Evolutionary conservation across 2,888 invertebrate genomes (phyloP).

Genomic region (Athetis lepigone): DNA sequence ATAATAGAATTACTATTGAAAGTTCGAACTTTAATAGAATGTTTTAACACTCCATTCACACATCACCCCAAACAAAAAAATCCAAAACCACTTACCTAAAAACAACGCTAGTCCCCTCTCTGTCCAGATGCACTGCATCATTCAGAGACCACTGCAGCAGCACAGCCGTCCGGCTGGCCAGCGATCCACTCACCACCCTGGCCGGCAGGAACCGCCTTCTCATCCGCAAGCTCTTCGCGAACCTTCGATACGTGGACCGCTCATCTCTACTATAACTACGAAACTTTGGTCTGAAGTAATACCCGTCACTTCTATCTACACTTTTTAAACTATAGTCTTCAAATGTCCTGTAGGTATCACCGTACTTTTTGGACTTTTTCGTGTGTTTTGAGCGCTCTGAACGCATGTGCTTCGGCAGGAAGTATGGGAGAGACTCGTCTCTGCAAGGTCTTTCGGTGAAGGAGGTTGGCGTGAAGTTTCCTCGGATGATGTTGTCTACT

Average conservation of each 20-base stretch:
- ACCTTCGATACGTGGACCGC: slow-evolving; percentile 72
- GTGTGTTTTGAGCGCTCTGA: slow-evolving; percentile 76
- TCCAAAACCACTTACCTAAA: slow-evolving; percentile 83
- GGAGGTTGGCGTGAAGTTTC: slow-evolving; percentile 86
- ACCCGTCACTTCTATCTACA: slow-evolving; percentile 66
- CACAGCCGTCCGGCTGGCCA: slow-evolving; percentile 74
- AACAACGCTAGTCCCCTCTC: slow-evolving; percentile 82
- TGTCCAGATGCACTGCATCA: slow-evolving; percentile 80
- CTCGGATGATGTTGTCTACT: slow-evolving; percentile 80
- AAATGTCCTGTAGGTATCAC: slow-evolving; percentile 61
- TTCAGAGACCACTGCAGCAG: slow-evolving; percentile 82
- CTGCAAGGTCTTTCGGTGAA: slow-evolving; percentile 79
- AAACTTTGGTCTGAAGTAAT: slow-evolving; percentile 83
- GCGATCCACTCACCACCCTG: slow-evolving; percentile 80
- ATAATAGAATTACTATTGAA: too few species aligned
- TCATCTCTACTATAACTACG: slow-evolving; percentile 73
- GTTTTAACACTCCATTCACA: not conserved
- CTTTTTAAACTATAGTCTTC: slow-evolving; percentile 68
- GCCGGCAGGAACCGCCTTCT: slow-evolving; percentile 78
- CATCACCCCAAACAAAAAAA: not conserved
- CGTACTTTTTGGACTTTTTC: slow-evolving; percentile 67
- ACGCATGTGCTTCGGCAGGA: slow-evolving; percentile 79
- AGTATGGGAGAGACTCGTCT: slow-evolving; percentile 78
- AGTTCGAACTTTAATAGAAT: too few species aligned
- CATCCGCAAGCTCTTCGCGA: slow-evolving; percentile 72